These are phyloP conservation scores for Dicyrtoma fusca DNA, from an alignment of 2,888 invertebrate species.

Conservation along the genomic window DNA sequence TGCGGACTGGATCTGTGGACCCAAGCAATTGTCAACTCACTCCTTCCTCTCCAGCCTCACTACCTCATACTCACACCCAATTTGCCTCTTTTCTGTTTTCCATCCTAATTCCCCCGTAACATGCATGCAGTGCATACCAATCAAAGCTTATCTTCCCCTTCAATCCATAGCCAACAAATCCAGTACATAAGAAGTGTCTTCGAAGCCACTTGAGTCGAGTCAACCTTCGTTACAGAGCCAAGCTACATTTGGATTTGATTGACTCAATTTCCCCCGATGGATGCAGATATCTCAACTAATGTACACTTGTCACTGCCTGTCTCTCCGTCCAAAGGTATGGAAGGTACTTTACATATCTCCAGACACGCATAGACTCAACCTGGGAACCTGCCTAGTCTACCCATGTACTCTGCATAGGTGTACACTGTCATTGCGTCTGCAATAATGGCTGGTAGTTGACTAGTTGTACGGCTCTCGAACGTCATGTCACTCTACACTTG, in stretches of 20 bases:
- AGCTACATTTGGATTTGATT: too few species aligned
- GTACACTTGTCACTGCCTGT: too few species aligned
- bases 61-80: slow-evolving; percentile 30
- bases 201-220: neutral
- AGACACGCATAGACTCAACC: too few species aligned
- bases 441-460: neutral
- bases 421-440: neutral
- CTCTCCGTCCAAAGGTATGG: too few species aligned
- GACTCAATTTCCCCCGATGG: too few species aligned
- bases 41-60: too few species aligned
- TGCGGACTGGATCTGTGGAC: too few species aligned
- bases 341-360: too few species aligned
- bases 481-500: neutral
- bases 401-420: neutral
- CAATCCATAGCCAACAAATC: neutral
- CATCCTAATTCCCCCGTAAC: slow-evolving; percentile 26
- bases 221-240: too few species aligned
- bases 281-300: too few species aligned
- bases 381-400: too few species aligned
- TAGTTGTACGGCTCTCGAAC: neutral
- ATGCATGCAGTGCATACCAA: slow-evolving; percentile 41
- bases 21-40: too few species aligned
- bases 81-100: slow-evolving; percentile 33
- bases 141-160: neutral
- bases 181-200: neutral